Evolutionary conservation across 2,888 invertebrate species (phyloP).

Genomic region (Andrena dorsata): DNA sequence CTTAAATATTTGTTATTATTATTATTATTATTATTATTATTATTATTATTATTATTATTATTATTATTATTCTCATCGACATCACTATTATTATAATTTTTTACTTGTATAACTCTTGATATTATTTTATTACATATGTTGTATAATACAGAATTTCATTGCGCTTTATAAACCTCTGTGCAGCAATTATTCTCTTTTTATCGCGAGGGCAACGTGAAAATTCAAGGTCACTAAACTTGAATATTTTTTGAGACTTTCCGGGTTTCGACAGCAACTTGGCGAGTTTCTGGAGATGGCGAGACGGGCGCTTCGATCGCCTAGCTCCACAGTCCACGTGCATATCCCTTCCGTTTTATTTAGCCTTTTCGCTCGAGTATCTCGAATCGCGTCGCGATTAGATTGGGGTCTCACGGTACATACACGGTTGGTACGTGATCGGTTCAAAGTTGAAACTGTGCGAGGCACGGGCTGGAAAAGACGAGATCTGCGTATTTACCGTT

Average conservation of each 20-base stretch:
- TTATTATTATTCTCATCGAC: constrained; percentile 62
- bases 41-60: constrained; percentile 60
- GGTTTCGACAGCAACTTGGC: neutral
- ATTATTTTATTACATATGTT: constrained; percentile 76
- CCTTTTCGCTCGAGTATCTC: neutral
- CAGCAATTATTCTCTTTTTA: constrained; percentile 20
- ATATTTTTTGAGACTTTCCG: no score
- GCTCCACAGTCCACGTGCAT: neutral
- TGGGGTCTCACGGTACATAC: neutral
- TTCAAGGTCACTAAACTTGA: no score
- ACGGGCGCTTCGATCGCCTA: neutral
- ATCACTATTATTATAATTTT: constrained; percentile 71
- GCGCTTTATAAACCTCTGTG: constrained; percentile 62
- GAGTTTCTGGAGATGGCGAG: constrained; percentile 30
- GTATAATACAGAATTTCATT: constrained; percentile 76
- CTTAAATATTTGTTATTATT: constrained; percentile 70
- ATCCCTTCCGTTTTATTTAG: neutral
- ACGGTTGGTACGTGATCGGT: no score
- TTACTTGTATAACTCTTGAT: constrained; percentile 71
- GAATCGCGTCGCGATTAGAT: neutral
- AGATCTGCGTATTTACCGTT: neutral
- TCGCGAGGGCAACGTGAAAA: neutral
- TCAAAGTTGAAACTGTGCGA: neutral
- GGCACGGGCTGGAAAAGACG: no score
- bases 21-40: constrained; percentile 60